Evolutionary conservation across 2,797 vertebrate genomes (phyloP).

Genomic region (Hyperoplus immaculatus): DNA sequence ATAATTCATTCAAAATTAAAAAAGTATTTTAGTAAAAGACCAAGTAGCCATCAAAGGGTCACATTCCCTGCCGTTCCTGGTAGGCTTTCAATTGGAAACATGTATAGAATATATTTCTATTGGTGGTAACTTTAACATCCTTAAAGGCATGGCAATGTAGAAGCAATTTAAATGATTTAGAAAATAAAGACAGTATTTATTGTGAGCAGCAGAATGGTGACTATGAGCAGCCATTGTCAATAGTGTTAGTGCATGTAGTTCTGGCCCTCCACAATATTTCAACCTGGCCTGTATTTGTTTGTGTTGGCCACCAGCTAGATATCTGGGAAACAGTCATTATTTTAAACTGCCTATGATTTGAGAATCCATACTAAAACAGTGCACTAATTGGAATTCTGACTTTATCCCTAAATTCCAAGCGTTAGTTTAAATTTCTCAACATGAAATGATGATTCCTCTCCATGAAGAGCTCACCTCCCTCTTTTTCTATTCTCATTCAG

Average conservation of each 20-base stretch:
- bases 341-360: not conserved
- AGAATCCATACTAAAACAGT: not conserved
- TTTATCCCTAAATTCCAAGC: not conserved
- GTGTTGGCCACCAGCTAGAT: not conserved
- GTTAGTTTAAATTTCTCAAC: not conserved
- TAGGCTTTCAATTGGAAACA: not conserved
- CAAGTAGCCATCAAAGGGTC: too few relatives aligned
- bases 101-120: not conserved
- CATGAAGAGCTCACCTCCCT: not conserved
- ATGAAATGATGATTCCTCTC: not conserved
- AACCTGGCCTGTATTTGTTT: not conserved
- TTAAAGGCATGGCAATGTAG: not conserved
- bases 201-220: not conserved
- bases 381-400: not conserved
- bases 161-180: not conserved
- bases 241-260: not conserved
- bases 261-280: not conserved
- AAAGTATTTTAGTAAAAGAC: too few relatives aligned
- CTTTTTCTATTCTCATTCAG: constrained; percentile 10
- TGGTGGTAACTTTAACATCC: not conserved
- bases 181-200: not conserved
- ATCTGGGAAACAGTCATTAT: not conserved
- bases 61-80: too few relatives aligned
- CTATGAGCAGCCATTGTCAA: not conserved
- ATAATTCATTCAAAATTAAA: too few relatives aligned